Evolutionary conservation across 2,113 vertebrate genomes (phyloP).

Genomic region (Rallus limicola): DNA sequence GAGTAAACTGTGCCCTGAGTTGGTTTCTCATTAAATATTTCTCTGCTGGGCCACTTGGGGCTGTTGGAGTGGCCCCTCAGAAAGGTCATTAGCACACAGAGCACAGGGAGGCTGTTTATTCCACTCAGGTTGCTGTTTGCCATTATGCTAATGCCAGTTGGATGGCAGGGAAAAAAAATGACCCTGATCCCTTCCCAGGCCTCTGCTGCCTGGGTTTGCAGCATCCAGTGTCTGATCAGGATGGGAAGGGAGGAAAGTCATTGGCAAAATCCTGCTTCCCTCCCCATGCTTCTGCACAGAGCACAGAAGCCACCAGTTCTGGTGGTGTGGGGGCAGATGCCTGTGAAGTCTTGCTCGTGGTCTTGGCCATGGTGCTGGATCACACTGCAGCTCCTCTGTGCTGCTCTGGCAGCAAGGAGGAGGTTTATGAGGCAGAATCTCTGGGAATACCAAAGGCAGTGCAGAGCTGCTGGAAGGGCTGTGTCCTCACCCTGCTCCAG

Average conservation of each 20-base stretch:
- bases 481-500: background rate
- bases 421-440: background rate
- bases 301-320: background rate
- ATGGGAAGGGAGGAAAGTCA: fast-evolving
- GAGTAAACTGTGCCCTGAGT: background rate
- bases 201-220: background rate
- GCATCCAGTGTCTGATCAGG: fast-evolving
- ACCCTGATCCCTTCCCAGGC: background rate
- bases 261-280: background rate
- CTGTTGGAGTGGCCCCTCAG: background rate
- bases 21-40: conserved; percentile 8
- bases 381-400: background rate
- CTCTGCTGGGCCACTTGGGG: background rate
- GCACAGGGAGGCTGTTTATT: background rate
- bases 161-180: background rate
- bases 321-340: background rate
- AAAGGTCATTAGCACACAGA: background rate
- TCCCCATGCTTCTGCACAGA: background rate
- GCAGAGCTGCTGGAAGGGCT: background rate
- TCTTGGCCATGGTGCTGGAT: background rate
- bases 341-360: fast-evolving
- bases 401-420: background rate
- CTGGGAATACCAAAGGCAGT: background rate
- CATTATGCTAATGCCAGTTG: background rate
- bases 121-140: background rate